Percentiles rank a stretch among this genome's conserved stretches.
Evolutionary conservation across 1,140 invertebrate genomes (phyloP).

Genomic region (Zaprionus ghesquierei): DNA sequence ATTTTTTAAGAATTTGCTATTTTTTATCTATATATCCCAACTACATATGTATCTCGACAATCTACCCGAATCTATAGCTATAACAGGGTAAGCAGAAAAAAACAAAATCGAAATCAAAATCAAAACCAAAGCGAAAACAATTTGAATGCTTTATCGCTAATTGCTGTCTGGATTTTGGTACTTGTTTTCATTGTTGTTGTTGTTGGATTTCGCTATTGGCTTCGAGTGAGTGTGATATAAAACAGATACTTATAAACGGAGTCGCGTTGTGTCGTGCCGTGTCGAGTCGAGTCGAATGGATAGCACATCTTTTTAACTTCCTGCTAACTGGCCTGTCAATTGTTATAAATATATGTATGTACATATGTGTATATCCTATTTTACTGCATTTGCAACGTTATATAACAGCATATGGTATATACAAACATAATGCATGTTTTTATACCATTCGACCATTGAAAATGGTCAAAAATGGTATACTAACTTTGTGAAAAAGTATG

Average conservation of each 20-base stretch:
- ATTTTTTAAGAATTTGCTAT: too few relatives aligned
- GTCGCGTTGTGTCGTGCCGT: not conserved
- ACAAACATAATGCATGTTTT: too few relatives aligned
- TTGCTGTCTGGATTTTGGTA: constrained; percentile 27
- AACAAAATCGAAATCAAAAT: not conserved
- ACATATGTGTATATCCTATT: not conserved
- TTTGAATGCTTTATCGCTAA: constrained; percentile 32
- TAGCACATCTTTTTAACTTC: constrained; percentile 1
- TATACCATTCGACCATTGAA: too few relatives aligned
- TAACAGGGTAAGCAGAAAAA: not conserved
- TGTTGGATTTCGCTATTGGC: constrained; percentile 4
- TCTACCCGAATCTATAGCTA: not conserved
- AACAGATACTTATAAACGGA: constrained; percentile 3
- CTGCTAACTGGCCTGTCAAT: not conserved
- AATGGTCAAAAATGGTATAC: too few relatives aligned
- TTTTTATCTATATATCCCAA: too few relatives aligned
- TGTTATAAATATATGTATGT: not conserved
- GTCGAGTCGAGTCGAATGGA: not conserved
- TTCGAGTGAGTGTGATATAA: not conserved
- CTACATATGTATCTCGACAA: too few relatives aligned
- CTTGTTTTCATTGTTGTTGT: constrained; percentile 6
- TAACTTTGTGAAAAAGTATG: too few relatives aligned
- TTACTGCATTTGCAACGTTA: not conserved
- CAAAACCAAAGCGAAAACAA: constrained; percentile 8
- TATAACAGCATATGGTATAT: not conserved